These are phyloP conservation scores for Meloidogyne floridensis DNA, from an alignment of 1,140 invertebrate genomes.

Conservation along the genomic window DNA sequence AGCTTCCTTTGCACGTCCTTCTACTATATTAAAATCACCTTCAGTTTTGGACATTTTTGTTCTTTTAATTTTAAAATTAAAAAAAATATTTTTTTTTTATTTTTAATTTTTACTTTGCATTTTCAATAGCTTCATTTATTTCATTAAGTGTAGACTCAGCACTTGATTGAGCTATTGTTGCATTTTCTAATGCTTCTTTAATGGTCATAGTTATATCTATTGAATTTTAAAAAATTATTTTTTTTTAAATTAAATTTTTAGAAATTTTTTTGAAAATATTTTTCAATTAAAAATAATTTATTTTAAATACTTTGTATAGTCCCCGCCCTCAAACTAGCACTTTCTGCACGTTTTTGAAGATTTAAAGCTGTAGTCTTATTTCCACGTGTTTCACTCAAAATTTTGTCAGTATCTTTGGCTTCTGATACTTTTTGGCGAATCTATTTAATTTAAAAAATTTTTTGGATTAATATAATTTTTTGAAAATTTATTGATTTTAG, in stretches of 20 bases:
- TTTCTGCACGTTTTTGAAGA: constrained; percentile 52
- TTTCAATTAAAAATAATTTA: not conserved
- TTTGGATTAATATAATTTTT: too few species aligned
- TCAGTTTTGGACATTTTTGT: constrained; percentile 35
- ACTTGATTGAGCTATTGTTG: constrained; percentile 41
- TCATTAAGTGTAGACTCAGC: constrained; percentile 44
- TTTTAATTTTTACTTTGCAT: constrained; percentile 29
- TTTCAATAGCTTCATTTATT: constrained; percentile 42
- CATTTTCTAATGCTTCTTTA: constrained; percentile 44
- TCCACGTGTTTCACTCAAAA: constrained; percentile 58
- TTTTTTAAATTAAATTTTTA: not conserved
- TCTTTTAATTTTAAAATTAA: constrained; percentile 11
- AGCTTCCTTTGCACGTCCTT: constrained; percentile 43
- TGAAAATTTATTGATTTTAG: not conserved
- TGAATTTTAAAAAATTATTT: not conserved
- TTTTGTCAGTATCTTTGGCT: constrained; percentile 61
- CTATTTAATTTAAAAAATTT: constrained; percentile 36
- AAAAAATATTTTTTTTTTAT: not conserved
- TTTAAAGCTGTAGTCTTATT: constrained; percentile 59
- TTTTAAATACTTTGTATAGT: constrained; percentile 39
- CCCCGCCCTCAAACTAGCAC: constrained; percentile 39
- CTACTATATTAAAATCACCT: constrained; percentile 34
- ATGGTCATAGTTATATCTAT: constrained; percentile 41
- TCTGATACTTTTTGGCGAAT: constrained; percentile 63
- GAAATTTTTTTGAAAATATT: too few species aligned